Conservation (phyloP, 2,797 vertebrate species). For the Aldrovandia affinis region DNA sequence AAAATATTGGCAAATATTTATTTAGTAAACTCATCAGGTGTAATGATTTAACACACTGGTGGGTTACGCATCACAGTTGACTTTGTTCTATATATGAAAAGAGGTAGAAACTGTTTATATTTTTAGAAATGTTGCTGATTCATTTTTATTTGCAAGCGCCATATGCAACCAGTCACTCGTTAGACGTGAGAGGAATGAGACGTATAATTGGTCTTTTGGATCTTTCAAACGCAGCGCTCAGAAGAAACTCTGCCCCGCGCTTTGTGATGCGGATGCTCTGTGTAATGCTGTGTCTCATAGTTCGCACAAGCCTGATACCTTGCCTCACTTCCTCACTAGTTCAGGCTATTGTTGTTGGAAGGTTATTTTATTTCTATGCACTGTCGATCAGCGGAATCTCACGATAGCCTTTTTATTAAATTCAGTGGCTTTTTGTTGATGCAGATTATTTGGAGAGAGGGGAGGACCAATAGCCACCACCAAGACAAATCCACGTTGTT, state of each 20-base stretch:
- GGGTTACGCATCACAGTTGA: too few species aligned
- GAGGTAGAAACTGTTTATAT: too few species aligned
- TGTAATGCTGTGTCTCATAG: slow-evolving; percentile 77
- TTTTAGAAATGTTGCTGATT: too few species aligned
- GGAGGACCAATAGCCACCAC: slow-evolving; percentile 62
- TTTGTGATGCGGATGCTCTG: slow-evolving; percentile 69
- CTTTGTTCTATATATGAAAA: too few species aligned
- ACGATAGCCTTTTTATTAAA: slow-evolving; percentile 75
- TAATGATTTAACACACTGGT: too few species aligned
- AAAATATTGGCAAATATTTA: too few species aligned
- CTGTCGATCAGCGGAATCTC: slow-evolving; percentile 74
- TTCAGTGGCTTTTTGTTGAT: slow-evolving; percentile 60
- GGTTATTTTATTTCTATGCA: slow-evolving; percentile 83
- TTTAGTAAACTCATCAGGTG: too few species aligned
- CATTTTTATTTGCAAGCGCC: too few species aligned
- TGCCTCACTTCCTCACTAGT: slow-evolving; percentile 82
- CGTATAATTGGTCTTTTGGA: slow-evolving; percentile 76
- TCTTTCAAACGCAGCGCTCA: slow-evolving; percentile 69
- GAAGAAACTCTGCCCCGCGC: slow-evolving; percentile 62
- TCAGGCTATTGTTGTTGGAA: slow-evolving; percentile 88
- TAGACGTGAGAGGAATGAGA: too few species aligned
- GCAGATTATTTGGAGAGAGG: slow-evolving; percentile 59
- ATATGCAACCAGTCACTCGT: too few species aligned
- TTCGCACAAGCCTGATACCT: slow-evolving; percentile 88
- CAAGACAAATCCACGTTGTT: slow-evolving; percentile 59